phyloP scores from a whole-genome alignment of 2,113 vertebrate species.

The Corythornis cristatus region DNA sequence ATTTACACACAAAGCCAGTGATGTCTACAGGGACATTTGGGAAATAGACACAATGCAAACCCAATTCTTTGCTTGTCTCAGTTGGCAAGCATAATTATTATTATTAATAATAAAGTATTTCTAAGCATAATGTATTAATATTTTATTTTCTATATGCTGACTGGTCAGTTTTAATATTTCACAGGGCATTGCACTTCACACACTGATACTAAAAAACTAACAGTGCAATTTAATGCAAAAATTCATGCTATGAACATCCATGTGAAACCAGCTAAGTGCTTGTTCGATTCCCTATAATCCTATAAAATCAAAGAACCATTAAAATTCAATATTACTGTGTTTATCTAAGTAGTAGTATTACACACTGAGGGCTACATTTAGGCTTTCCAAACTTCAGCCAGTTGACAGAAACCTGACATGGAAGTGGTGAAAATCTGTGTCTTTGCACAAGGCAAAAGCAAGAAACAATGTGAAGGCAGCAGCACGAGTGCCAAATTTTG shows the following conservation, averaged over 20 bases:
- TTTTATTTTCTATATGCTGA: neutral
- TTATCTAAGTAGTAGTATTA: neutral
- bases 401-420: neutral
- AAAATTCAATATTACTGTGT: neutral
- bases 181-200: neutral
- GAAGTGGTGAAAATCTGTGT: neutral
- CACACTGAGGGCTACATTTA: neutral
- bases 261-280: neutral
- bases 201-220: neutral
- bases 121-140: neutral
- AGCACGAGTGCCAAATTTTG: neutral
- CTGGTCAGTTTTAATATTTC: neutral
- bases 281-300: neutral
- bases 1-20: neutral
- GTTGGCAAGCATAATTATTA: neutral
- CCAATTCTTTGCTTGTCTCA: neutral
- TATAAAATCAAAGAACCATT: neutral
- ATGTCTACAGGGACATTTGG: neutral
- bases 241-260: neutral
- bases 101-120: neutral
- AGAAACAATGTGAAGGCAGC: constrained; percentile 6
- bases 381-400: neutral
- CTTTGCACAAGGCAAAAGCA: neutral
- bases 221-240: neutral
- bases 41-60: neutral